Evolutionary conservation across 2,113 vertebrate genomes (phyloP).

Genomic region (Suncus etruscus): DNA sequence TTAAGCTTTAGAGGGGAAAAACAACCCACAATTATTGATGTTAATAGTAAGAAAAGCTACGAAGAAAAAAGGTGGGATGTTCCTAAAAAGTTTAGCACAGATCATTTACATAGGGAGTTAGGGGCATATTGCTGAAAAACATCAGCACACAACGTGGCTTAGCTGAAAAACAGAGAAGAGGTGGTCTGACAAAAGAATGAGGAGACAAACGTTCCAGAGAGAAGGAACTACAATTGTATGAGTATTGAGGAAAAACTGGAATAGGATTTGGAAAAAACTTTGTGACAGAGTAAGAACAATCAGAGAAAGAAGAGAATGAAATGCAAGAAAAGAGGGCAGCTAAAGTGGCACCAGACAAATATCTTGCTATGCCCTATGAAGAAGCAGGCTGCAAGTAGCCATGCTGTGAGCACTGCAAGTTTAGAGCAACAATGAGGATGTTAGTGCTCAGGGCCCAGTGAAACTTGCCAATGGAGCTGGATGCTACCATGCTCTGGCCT

Average conservation of each 20-base stretch:
- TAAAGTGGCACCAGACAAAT: not conserved
- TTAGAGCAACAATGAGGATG: not conserved
- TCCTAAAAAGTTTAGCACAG: constrained; percentile 3
- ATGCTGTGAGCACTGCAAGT: not conserved
- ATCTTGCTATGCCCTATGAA: not conserved
- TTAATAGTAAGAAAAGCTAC: not conserved
- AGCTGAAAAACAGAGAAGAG: constrained; percentile 12
- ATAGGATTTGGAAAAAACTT: not conserved
- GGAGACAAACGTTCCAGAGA: not conserved
- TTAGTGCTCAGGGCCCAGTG: not conserved
- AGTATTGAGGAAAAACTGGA: constrained; percentile 2
- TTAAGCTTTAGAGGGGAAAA: not conserved
- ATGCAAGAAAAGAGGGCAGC: not conserved
- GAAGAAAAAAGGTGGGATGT: not conserved
- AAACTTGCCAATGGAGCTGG: too few relatives aligned
- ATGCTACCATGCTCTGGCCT: too few relatives aligned
- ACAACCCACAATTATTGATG: not conserved
- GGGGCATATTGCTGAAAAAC: not conserved
- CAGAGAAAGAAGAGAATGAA: not conserved
- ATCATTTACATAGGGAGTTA: constrained; percentile 34
- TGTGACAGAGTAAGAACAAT: not conserved
- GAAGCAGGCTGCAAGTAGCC: not conserved
- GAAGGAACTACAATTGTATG: not conserved
- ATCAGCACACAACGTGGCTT: not conserved
- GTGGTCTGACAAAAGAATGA: not conserved